phyloP scores from a whole-genome alignment of 2,888 invertebrate species.

The Eurytoma adleriae region DNA sequence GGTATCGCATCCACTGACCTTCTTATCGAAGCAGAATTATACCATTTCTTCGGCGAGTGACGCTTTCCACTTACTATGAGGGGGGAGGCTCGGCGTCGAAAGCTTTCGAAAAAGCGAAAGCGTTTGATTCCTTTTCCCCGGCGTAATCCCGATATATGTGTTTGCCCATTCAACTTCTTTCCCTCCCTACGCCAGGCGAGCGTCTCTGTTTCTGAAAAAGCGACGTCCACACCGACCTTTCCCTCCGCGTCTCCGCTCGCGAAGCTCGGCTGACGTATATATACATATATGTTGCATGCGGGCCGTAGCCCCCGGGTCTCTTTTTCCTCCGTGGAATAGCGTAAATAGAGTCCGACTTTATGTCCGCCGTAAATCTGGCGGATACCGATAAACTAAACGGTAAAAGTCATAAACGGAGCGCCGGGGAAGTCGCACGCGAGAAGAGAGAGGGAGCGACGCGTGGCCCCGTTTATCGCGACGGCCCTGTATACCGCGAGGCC shows the following conservation, averaged over 20 bases:
- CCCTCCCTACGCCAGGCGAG: background rate
- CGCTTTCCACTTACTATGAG: too few relatives aligned
- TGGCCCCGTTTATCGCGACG: slow-evolving; percentile 30
- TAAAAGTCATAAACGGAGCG: slow-evolving; percentile 62
- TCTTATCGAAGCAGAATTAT: too few relatives aligned
- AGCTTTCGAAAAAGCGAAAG: background rate
- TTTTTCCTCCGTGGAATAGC: slow-evolving; percentile 32
- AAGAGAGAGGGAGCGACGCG: background rate
- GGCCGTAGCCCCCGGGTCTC: background rate
- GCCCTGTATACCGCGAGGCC: background rate
- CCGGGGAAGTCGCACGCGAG: background rate
- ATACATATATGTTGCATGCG: background rate
- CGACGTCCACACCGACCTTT: slow-evolving; percentile 17
- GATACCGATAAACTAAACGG: slow-evolving; percentile 66
- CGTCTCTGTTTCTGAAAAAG: background rate
- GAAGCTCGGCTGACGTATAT: background rate
- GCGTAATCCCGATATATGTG: background rate
- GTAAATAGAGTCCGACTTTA: slow-evolving; percentile 59
- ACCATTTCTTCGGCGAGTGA: too few relatives aligned
- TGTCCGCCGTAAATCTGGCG: slow-evolving; percentile 62
- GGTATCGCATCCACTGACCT: too few relatives aligned
- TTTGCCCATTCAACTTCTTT: background rate
- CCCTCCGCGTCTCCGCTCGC: background rate
- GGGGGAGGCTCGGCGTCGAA: too few relatives aligned
- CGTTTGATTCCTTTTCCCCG: background rate